These are phyloP conservation scores for Nilaparvata lugens DNA, from an alignment of 1,140 invertebrate genomes.

Conservation along the genomic window DNA sequence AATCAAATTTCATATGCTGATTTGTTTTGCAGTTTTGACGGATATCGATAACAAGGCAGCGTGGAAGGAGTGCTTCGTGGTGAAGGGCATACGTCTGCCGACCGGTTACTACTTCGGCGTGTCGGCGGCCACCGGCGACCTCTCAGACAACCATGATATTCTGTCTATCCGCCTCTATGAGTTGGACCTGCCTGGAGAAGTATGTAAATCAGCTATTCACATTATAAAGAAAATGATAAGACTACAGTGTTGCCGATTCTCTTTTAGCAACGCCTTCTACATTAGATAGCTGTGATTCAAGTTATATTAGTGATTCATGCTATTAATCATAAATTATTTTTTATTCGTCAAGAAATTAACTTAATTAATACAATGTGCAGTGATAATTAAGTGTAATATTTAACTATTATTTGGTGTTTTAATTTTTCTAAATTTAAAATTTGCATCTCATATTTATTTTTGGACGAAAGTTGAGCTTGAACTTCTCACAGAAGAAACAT, in stretches of 20 bases:
- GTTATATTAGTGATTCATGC: background rate
- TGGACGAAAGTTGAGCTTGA: no score
- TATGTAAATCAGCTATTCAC: constrained; percentile 39
- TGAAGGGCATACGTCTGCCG: constrained; percentile 82
- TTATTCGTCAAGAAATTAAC: no score
- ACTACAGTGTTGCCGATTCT: no score
- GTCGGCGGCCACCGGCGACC: constrained; percentile 91
- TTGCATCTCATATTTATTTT: no score
- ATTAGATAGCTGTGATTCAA: no score
- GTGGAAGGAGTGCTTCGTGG: constrained; percentile 91
- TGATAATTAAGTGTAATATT: no score
- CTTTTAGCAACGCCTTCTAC: no score
- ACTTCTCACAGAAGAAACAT: no score
- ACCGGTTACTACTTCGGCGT: constrained; percentile 94
- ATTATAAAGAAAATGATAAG: no score
- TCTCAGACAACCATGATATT: constrained; percentile 96
- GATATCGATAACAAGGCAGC: constrained; percentile 85
- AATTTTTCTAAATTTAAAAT: no score
- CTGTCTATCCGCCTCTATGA: constrained; percentile 86
- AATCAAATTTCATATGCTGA: background rate
- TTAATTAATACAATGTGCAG: no score
- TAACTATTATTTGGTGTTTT: no score
- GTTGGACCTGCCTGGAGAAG: constrained; percentile 63
- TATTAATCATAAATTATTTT: background rate
- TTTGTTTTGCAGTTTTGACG: constrained; percentile 58